Base-by-base conservation (phyloP, 1,140 invertebrate species). In the Drosophila pseudoobscura region DNA sequence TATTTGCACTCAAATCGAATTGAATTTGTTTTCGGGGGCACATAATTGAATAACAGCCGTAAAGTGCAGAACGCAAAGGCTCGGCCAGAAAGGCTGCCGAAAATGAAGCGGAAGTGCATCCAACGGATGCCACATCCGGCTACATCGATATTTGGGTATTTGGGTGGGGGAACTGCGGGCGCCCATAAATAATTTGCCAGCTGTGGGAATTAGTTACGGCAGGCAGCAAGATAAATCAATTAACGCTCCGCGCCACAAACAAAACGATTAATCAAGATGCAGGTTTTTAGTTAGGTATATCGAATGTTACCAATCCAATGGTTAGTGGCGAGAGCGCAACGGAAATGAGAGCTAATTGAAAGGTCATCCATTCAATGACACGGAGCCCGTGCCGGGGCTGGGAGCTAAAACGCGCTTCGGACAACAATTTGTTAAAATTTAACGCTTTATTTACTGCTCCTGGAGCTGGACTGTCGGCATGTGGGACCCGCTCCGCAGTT, bases 1-100 rank as follows among this genome's bases (percentile, higher is more conserved):
- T 88, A 87, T 87, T 87, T 87, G 83, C 82, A 87, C 82, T 87
- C 83, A 88, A 87, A 82, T 88, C 76, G 70, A 87, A 87, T 88
- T 87, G 78, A 69, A 82, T 75, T 78, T 77, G 62, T 47, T 55
- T 43, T 11, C 35, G 11, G 35, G 65, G 63, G 45, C 50, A 53
- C 80, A 78, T 79, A 83, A 83, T 78, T 75, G 73, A 83, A 83
- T 84, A 83, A 83, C 80, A 84, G 66, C 66, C 71, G 72, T 51
- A 46, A 75, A 63, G 35, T 44, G 65, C 43, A 58, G 50, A 50
- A 45, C 39, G 51, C 53, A 49, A 66, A 53, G 46, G 50, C 66
- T 78, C 46, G 59, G 58, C 55, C 26, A 62, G 75, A 75, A 71
- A 75, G 64, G 59, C 63, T 53, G 43, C 60, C 77, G 3, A 39